Evolutionary conservation across 2,888 invertebrate species (phyloP), one percentile per base, ranked within the genome.

Genomic region (Acronicta alni): DNA sequence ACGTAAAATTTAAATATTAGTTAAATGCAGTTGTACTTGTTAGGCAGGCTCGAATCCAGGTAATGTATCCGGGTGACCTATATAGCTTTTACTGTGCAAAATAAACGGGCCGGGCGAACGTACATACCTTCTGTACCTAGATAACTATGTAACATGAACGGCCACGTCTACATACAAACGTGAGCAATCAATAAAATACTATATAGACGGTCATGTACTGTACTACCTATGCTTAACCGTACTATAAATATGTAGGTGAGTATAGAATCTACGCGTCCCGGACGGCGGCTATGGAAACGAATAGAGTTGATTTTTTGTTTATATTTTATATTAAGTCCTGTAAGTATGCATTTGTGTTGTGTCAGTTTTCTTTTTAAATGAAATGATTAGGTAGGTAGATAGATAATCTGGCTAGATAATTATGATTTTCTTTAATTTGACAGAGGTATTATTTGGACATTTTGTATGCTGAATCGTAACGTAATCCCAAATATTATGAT

Each of bases 101-200:
- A 83, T 85, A 86, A 81, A 80, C 81, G 72, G 71, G 77, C 75
- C 77, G 78, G 69, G 75, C 72, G 70, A 53, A 59, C 66, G 10
- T 68, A 62, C 51, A 14, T 35, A 47, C 61, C n/a, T n/a, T n/a
- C n/a, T 46, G 66, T 80, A 80, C 74, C 70, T 82, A 81, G 69
- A 72, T 80, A 82, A 72, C 75, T 84, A 82, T 72, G 77, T 79
- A 82, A 78, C 83, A 82, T 82, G 80, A 85, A 80, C 73, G 79
- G 70, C 75, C 75, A 72, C 67, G 44, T 20, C 66, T 77, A 81
- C 75, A 81, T 79, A 83, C 74, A 75, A 77, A 74, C 72, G 81
- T 72, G 67, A 80, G 81, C 69, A 82, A 82, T 82, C 81, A 80
- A 82, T 82, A 82, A 82, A 77, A 71, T 73, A 60, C 70, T 65